Conservation (phyloP, 2,113 vertebrate genomes). For the Carollia perspicillata region DNA sequence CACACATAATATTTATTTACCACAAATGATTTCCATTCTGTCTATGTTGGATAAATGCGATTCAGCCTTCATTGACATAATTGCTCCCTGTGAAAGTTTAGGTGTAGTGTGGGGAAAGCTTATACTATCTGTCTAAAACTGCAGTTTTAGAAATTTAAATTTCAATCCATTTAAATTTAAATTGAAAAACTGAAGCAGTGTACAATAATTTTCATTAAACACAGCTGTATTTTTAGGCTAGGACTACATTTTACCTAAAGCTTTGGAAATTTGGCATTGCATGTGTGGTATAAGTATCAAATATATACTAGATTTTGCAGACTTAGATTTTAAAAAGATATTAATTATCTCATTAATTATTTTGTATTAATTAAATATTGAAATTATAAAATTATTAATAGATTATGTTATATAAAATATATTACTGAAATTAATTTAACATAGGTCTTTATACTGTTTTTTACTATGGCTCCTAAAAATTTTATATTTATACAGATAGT, state of each 20-base stretch:
- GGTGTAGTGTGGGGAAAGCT: neutral
- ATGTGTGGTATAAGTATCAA: neutral
- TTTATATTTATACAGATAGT: neutral
- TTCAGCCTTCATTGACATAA: neutral
- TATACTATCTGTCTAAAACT: neutral
- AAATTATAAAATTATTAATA: conserved; percentile 31
- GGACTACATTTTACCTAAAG: neutral
- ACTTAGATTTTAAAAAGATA: neutral
- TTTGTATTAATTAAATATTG: conserved; percentile 13
- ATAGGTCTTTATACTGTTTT: neutral
- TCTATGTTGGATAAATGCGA: neutral
- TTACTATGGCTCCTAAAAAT: neutral
- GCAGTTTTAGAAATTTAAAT: neutral
- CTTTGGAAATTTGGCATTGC: neutral
- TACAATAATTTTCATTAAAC: neutral
- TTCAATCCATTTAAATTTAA: neutral
- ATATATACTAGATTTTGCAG: neutral
- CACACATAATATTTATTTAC: neutral
- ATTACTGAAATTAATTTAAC: conserved; percentile 2
- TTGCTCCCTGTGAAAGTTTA: neutral
- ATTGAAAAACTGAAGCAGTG: neutral
- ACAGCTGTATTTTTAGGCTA: neutral
- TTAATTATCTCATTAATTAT: neutral
- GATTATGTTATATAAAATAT: neutral
- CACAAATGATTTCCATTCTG: neutral